A percentile compares a stretch with the other conserved stretches of the same genome.
These are phyloP conservation scores for Habropoda laboriosa DNA, from an alignment of 1,140 invertebrate genomes.

Conservation along the genomic window DNA sequence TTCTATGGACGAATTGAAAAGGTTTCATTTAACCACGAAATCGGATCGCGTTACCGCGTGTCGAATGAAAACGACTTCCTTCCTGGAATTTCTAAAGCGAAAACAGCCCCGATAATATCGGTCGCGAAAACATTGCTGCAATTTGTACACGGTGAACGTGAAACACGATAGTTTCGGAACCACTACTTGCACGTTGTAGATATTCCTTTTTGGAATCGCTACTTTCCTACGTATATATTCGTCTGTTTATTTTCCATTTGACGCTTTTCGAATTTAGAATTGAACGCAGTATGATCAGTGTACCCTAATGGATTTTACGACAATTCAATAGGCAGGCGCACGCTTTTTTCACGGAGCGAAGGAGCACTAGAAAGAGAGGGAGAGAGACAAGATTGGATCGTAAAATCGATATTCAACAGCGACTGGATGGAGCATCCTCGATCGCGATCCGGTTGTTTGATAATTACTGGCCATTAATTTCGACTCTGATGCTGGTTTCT, in stretches of 20 bases:
- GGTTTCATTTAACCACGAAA: background rate
- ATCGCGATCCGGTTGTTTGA: constrained; percentile 1
- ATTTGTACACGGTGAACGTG: background rate
- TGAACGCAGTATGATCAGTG: no score
- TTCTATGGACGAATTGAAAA: constrained; percentile 6
- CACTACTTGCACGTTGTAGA: no score
- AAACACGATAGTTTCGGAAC: background rate
- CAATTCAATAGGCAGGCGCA: no score
- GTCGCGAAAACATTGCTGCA: background rate
- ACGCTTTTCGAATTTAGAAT: background rate
- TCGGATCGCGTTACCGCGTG: background rate
- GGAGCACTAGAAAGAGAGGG: no score
- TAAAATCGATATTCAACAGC: background rate
- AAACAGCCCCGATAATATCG: background rate
- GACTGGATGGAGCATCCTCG: background rate
- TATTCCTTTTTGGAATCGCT: background rate
- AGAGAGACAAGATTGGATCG: background rate
- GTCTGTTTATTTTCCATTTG: background rate
- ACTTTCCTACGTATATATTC: background rate
- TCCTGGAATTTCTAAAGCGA: background rate
- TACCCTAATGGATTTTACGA: no score
- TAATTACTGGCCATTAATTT: constrained; percentile 27
- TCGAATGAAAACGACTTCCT: background rate
- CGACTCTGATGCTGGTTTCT: background rate
- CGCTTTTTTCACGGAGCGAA: no score